These are phyloP conservation scores for Caenorhabditis angaria DNA, from an alignment of 2,888 invertebrate genomes.

Conservation along the genomic window DNA sequence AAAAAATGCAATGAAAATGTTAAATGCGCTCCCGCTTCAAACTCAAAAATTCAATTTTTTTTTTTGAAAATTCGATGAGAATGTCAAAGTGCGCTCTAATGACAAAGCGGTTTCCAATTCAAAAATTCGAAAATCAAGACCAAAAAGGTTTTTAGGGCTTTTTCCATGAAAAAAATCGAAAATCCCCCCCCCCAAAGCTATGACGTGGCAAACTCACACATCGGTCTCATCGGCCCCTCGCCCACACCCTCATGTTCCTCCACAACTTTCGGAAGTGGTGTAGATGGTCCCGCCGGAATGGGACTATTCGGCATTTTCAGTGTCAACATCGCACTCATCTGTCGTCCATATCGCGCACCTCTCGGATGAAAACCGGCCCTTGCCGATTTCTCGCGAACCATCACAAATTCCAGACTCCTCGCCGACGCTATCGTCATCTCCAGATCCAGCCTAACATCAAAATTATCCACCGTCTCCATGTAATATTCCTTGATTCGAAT, in stretches of 20 bases:
- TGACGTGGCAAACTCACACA: not conserved
- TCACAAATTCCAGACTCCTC: conserved; percentile 46
- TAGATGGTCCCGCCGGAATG: conserved; percentile 30
- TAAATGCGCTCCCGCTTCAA: no score
- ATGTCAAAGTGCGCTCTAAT: no score
- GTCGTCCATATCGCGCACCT: conserved; percentile 34
- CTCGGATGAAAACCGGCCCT: conserved; percentile 52
- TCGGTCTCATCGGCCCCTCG: not conserved
- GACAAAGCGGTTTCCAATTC: no score
- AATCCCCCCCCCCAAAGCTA: not conserved
- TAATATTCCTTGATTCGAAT: conserved; percentile 34
- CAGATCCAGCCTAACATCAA: conserved; percentile 44
- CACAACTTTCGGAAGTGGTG: conserved; percentile 32
- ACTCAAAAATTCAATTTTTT: no score
- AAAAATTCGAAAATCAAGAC: conserved; percentile 3
- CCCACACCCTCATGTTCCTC: conserved; percentile 18
- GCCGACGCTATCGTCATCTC: conserved; percentile 41
- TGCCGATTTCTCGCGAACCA: conserved; percentile 54
- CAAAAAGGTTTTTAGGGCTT: not conserved
- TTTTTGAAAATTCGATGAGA: no score
- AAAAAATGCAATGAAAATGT: no score
- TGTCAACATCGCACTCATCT: conserved; percentile 39
- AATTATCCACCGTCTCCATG: conserved; percentile 46
- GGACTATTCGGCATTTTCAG: conserved; percentile 40
- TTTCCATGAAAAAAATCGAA: not conserved